phyloP scores from a whole-genome alignment of 2,888 invertebrate genomes.

The Iselma pallidipennis region DNA sequence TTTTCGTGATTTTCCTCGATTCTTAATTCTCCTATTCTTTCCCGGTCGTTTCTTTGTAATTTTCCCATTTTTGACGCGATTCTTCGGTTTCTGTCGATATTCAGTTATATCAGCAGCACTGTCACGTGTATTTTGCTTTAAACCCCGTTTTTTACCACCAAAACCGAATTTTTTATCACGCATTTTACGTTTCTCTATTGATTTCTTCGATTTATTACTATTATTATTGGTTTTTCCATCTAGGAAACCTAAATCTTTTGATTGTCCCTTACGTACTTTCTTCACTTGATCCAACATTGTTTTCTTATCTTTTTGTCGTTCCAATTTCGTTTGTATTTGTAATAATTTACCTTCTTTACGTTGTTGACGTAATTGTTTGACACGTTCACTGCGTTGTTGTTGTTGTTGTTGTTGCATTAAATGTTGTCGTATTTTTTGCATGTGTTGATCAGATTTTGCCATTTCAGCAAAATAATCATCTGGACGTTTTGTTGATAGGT shows the following conservation, averaged over 20 bases:
- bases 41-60: conserved; percentile 50
- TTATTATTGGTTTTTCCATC: conserved; percentile 60
- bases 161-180: conserved; percentile 91
- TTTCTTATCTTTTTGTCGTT: conserved; percentile 88
- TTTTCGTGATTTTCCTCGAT: conserved; percentile 48
- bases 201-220: conserved; percentile 42
- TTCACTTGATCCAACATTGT: conserved; percentile 92
- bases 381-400: conserved; percentile 86
- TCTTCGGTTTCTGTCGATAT: conserved; percentile 48
- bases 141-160: conserved; percentile 92
- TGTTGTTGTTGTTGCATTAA: conserved; percentile 82
- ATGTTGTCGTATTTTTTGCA: conserved; percentile 91
- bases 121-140: conserved; percentile 83
- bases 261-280: conserved; percentile 81
- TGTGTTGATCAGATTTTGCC: conserved; percentile 96
- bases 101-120: conserved; percentile 73
- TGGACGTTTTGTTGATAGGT: conserved; percentile 80
- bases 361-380: conserved; percentile 85
- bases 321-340: conserved; percentile 77
- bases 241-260: conserved; percentile 78
- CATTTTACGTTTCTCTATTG: conserved; percentile 62
- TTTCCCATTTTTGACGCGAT: conserved; percentile 34
- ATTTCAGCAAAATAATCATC: conserved; percentile 99
- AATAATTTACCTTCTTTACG: conserved; percentile 92
- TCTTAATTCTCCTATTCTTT: conserved; percentile 56